Evolutionary conservation across 2,113 vertebrate species (phyloP).

Genomic region (Podocnemis expansa): DNA sequence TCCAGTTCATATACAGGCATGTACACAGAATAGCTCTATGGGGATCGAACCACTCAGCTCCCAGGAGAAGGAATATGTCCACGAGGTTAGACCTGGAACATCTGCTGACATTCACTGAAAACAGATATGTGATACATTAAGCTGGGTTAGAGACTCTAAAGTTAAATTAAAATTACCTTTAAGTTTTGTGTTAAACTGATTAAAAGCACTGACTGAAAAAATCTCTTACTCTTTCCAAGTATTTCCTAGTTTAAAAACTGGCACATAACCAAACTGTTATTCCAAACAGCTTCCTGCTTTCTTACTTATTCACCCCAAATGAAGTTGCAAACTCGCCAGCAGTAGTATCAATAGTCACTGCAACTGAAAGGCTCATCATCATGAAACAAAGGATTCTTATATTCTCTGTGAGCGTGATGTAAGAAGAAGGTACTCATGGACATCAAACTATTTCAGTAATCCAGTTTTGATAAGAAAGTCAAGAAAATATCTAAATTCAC

Average conservation of each 20-base stretch:
- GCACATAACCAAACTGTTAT: background rate
- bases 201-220: background rate
- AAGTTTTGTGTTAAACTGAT: background rate
- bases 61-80: background rate
- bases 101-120: background rate
- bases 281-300: background rate
- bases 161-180: background rate
- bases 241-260: background rate
- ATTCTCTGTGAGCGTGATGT: accelerated
- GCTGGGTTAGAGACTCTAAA: background rate
- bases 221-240: background rate
- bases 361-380: background rate
- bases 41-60: background rate
- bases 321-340: background rate
- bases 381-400: background rate
- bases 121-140: background rate
- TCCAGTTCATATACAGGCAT: background rate
- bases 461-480: background rate
- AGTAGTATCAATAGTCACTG: accelerated
- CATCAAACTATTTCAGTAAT: background rate
- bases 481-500: background rate
- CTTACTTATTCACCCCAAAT: background rate
- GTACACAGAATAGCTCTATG: background rate
- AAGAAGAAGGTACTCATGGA: accelerated
- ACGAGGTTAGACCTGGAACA: background rate